Evolutionary conservation across 1,140 invertebrate species (phyloP), one percentile per base, ranked within the genome.

Genomic region (Cyclargus thomasi): DNA sequence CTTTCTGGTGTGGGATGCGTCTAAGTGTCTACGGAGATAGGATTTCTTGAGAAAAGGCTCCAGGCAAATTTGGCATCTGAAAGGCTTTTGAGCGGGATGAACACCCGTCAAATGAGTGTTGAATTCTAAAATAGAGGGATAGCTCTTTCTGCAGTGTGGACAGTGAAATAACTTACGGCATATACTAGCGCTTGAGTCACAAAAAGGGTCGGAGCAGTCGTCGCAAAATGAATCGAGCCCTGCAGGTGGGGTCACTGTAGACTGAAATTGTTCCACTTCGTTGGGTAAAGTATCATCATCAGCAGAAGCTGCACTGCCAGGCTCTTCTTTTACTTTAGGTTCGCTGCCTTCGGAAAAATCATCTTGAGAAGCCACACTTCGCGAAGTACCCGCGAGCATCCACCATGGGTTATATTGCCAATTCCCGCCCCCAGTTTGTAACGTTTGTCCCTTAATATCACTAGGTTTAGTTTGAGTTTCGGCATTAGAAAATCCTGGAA

Each of bases 341-440:
- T 90, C 85, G 75, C 82, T 86, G 69, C 79, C 80, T 73, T 91
- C 88, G 62, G 85, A 85, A 72, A 77, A 90, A 53, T 88, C 85
- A 67, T 88, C 85, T 71, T 88, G 88, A 0, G 87, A 83, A 11
- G 86, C 85, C 14, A 82, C 77, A 70, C 75, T 83, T 62, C 88
- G 72, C 6, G 90, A 91, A 2, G 90, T 91, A 65, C 89, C 83
- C 3, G 90, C 90, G 4, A 91, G 77, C 90, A 91, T 91, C 90
- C 90, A 91, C 90, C 90, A 91, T n/a, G 90, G 90, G 67, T 91
- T 91, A 64, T 91, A 91, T 65, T 91, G 90, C 90, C 90, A 91
- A 20, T 88, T 77, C 11, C 88, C 84, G 62, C 91, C 65, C 11
- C 84, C 85, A 22, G 85, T 67, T 65, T 91, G 88, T 7, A 80